Percentiles rank a stretch among this genome's conserved stretches.
phyloP scores from a whole-genome alignment of 2,888 invertebrate genomes.

The Folsomia manolachei region DNA sequence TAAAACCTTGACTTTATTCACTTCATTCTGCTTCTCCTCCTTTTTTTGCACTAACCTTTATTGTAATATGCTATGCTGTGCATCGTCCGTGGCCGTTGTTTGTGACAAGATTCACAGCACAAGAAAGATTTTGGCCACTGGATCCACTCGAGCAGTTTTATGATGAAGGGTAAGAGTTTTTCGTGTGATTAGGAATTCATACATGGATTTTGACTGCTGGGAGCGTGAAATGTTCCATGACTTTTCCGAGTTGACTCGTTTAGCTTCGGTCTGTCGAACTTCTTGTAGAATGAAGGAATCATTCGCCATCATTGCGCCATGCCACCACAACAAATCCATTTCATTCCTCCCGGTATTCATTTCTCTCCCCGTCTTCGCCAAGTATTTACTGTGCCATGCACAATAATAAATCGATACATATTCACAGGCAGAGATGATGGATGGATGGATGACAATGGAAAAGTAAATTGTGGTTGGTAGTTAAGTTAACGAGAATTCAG shows the following conservation, averaged over 20 bases:
- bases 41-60: background rate
- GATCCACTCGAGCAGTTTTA: slow-evolving; percentile 11
- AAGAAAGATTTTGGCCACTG: background rate
- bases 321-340: too few relatives aligned
- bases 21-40: background rate
- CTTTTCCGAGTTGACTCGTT: slow-evolving; percentile 23
- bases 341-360: too few relatives aligned
- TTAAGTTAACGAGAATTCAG: too few relatives aligned
- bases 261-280: slow-evolving; percentile 9
- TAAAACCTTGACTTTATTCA: background rate
- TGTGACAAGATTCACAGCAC: background rate
- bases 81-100: too few relatives aligned
- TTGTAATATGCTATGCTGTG: background rate
- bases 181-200: slow-evolving; percentile 28
- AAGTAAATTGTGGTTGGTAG: too few relatives aligned
- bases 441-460: too few relatives aligned
- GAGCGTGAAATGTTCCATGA: slow-evolving; percentile 33
- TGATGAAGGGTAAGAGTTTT: slow-evolving; percentile 8
- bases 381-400: too few relatives aligned
- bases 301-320: background rate
- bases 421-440: too few relatives aligned
- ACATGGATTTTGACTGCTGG: slow-evolving; percentile 19
- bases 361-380: too few relatives aligned
- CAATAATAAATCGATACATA: too few relatives aligned
- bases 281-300: background rate